Evolutionary conservation across 2,797 vertebrate genomes (phyloP), one percentile per base, ranked within the genome.

Genomic region (Enteromius fasciolatus): DNA sequence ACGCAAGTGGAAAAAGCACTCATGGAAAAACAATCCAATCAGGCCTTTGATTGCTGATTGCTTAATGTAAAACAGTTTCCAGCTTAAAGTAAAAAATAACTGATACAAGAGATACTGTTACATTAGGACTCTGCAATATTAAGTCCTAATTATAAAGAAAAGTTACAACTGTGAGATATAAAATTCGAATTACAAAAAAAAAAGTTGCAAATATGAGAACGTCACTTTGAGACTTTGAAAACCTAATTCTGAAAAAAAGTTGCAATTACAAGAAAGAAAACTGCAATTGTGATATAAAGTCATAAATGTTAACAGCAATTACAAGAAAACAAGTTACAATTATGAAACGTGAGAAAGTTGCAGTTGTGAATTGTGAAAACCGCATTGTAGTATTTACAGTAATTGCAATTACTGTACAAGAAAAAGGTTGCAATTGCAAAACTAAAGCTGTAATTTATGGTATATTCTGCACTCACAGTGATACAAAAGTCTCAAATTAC

Each of bases 1-100:
- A 68, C 11, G 15, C 39, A 25, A 57, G 52, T 10, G 41, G 67
- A 73, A 80, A 80, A 61, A 70, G 18, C 20, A 15, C 59, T 64
- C 23, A 59, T 74, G 10, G 44, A 33, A 68, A 64, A 61, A 11
- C 3, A 23, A 28, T 25, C 28, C 36, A 33, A 18, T 33, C 54
- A 57, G 17, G 33, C 33, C 59, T 59, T 76, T 41, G 54, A 61
- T 44, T 61, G 36, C 2, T 61, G 23, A 14, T n/a, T n/a, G 7
- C 31, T 31, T 48, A 44, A 74, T 57, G 3, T 5, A 50, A 31
- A 25, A 12, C 69, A 50, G 69, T 20, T 36, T 52, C 2, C 7
- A 10, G 4, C 15, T 52, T 18, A 52, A 54, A n/a, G 6, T 39
- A 2, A 57, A n/a, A 15, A 0, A 14, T 15, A 46, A 33, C 4